Base-by-base conservation (phyloP, 2,797 vertebrate genomes). In the Siniperca obscura region DNA sequence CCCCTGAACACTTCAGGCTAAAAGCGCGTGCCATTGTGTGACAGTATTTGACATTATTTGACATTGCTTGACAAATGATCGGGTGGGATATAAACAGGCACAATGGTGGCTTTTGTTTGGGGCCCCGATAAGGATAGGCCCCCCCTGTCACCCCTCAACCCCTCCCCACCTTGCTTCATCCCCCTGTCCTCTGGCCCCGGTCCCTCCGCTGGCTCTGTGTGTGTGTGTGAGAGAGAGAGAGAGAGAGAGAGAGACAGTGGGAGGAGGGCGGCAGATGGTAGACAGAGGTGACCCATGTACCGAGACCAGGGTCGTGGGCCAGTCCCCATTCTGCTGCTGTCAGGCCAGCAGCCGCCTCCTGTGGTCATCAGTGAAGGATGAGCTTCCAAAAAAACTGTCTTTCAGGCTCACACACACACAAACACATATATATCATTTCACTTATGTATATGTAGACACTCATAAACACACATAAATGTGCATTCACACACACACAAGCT, bases 281-380 rank as follows among this genome's bases (percentile, higher is more conserved):
- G 94, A 96, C 95, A 97, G 96, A 95, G 96, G 94, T 96, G 96
- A 97, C 95, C 96, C 94, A 90, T 95, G 95, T 95, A 94, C 94
- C 92, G 93, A 92, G 95, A 95, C 93, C 94, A 94, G 95, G 95
- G 91, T 92, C 76, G 65, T 17, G 50, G 90, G 87, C 86, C 76
- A 81, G 76, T 81, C 80, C 69, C 87, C 76, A 91, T 90, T 91
- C 87, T 90, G 80, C 81, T 84, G 83, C 89, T 92, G 91, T 92
- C 91, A 88, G 69, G 55, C 69, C 79, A 42, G 81, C 76, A 84
- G 85, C 80, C 76, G 56, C 82, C 83, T 90, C 87, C 85, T 78
- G 48, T 81, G 86, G 82, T 88, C 85, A 70, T 66, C 83, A 25
- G 73, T 93, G 89, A 92, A 74, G 84, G 90, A 94, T 92, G 89